These are phyloP conservation scores for Pristionchus japonicus DNA, from an alignment of 2,888 invertebrate species.

Conservation along the genomic window DNA sequence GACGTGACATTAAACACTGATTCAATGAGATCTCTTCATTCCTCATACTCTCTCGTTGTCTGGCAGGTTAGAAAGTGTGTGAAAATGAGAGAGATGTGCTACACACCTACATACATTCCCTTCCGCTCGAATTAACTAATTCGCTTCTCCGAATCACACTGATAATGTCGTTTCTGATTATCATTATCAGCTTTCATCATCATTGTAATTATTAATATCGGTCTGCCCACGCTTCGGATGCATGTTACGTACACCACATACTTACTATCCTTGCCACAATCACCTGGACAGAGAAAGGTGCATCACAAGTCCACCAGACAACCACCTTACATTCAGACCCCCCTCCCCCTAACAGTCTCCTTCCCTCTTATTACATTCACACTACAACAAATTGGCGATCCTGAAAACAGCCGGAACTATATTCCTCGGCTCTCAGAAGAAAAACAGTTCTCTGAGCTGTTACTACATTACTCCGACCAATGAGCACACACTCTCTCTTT, in stretches of 20 bases:
- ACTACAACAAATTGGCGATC: neutral
- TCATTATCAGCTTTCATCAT: neutral
- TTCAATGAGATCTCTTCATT: neutral
- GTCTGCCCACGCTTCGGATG: neutral
- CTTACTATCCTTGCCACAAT: neutral
- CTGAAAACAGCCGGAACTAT: neutral
- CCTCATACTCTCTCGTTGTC: neutral
- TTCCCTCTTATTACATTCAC: neutral
- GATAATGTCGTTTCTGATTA: neutral
- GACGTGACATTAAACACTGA: no score
- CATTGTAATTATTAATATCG: neutral
- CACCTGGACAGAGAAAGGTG: no score
- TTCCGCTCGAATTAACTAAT: neutral
- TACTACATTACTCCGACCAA: neutral
- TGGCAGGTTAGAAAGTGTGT: no score
- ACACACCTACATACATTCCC: neutral
- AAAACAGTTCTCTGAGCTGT: neutral
- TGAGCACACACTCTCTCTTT: no score
- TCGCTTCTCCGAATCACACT: neutral
- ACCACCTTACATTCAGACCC: no score
- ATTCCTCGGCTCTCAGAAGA: neutral
- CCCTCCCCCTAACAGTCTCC: neutral
- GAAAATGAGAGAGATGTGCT: no score
- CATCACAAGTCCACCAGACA: no score
- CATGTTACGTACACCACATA: neutral